Percentiles rank a stretch among this genome's conserved stretches.
These are phyloP conservation scores for Leptoteleia sp. DNA, from an alignment of 1,140 invertebrate genomes.

Conservation along the genomic window DNA sequence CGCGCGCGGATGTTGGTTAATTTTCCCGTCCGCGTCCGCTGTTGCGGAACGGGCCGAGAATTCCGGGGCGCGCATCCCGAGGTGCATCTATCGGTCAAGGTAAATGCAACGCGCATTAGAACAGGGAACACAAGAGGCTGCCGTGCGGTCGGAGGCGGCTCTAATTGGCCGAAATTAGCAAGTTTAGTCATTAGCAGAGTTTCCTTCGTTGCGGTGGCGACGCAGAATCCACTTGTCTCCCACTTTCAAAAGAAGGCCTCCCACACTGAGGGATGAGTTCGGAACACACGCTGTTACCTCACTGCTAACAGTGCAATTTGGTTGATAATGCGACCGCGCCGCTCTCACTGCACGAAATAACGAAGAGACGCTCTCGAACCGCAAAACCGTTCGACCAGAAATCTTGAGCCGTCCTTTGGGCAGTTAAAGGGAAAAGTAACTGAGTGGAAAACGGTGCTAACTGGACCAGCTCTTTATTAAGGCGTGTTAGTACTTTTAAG, in stretches of 20 bases:
- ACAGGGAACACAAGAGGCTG: conserved; percentile 60
- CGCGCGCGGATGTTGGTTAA: conserved; percentile 60
- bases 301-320: conserved; percentile 60
- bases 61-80: conserved; percentile 69
- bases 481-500: not conserved
- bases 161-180: conserved; percentile 82
- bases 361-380: conserved; percentile 33
- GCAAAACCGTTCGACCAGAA: conserved; percentile 53
- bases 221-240: conserved; percentile 78
- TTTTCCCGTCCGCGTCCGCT: conserved; percentile 62
- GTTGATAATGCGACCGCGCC: conserved; percentile 60
- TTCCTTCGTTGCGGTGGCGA: conserved; percentile 71
- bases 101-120: conserved; percentile 78
- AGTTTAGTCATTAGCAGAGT: conserved; percentile 82
- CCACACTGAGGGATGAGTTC: conserved; percentile 72
- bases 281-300: conserved; percentile 59
- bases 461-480: conserved; percentile 1
- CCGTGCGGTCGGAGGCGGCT: conserved; percentile 68
- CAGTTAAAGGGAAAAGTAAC: conserved; percentile 22
- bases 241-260: conserved; percentile 75
- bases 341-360: conserved; percentile 48
- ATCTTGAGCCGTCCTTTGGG: conserved; percentile 17
- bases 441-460: conserved; percentile 7
- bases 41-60: conserved; percentile 71
- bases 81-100: conserved; percentile 76